Conservation (phyloP, 2,888 invertebrate species). For the Scaptodrosophila latifasciaeformis region DNA sequence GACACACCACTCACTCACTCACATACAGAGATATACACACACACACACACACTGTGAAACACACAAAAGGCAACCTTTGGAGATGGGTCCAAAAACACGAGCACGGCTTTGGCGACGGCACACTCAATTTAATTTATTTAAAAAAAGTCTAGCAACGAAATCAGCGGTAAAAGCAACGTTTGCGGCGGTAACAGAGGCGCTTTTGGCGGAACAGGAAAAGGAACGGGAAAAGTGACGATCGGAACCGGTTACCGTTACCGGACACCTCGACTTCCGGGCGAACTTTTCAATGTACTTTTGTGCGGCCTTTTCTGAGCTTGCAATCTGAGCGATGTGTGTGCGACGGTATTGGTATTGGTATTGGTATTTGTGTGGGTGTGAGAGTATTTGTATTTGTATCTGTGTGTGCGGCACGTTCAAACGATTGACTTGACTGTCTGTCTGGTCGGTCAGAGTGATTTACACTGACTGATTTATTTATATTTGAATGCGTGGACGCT, state of each 20-base stretch:
- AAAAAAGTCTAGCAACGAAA: conserved; percentile 20
- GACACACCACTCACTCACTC: too few relatives aligned
- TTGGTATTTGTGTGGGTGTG: too few relatives aligned
- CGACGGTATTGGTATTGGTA: too few relatives aligned
- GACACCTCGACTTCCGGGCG: conserved; percentile 76
- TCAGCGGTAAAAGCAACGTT: conserved; percentile 16
- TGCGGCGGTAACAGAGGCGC: conserved; percentile 6
- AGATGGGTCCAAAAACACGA: conserved; percentile 24
- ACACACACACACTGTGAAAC: too few relatives aligned
- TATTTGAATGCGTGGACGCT: too few relatives aligned
- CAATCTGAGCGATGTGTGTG: too few relatives aligned
- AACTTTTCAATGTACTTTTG: conserved; percentile 70
- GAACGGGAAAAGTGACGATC: conserved; percentile 76
- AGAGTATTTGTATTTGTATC: conserved; percentile 32
- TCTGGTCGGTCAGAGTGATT: too few relatives aligned
- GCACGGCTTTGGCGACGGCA: conserved; percentile 2
- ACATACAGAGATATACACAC: conserved; percentile 22
- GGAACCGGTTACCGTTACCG: conserved; percentile 77
- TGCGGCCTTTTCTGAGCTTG: too few relatives aligned
- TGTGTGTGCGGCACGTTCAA: conserved; percentile 11
- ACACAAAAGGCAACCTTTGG: conserved; percentile 22
- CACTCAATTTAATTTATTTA: conserved; percentile 53
- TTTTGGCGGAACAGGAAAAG: conserved; percentile 74
- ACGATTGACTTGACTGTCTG: conserved; percentile 12
- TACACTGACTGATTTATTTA: conserved; percentile 48